Conservation (phyloP, 1,140 invertebrate species). For the Eulimnadia texana region DNA sequence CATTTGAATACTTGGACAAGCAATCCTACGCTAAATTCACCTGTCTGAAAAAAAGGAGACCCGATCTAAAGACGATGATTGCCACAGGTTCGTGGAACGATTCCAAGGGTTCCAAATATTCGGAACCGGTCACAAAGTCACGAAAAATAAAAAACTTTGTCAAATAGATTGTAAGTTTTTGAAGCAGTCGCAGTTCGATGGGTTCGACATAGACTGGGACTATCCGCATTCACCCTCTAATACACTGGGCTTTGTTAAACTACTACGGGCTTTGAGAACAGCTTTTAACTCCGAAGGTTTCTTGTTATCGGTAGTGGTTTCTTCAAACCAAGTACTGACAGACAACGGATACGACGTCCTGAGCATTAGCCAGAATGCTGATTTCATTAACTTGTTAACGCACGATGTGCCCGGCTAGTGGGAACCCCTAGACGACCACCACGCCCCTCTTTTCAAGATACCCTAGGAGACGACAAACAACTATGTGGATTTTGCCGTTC, state of each 20-base stretch:
- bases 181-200: constrained; percentile 28
- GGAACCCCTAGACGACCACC: constrained; percentile 27
- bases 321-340: constrained; percentile 20
- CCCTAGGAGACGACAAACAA: constrained; percentile 11
- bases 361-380: constrained; percentile 18
- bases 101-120: constrained; percentile 39
- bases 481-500: constrained; percentile 27
- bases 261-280: constrained; percentile 21
- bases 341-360: constrained; percentile 24
- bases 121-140: constrained; percentile 27
- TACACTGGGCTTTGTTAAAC: constrained; percentile 24
- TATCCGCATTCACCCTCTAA: constrained; percentile 26
- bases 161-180: constrained; percentile 25
- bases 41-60: constrained; percentile 39
- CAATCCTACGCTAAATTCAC: constrained; percentile 30
- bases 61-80: constrained; percentile 45
- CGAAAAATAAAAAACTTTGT: constrained; percentile 24
- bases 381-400: constrained; percentile 22
- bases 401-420: constrained; percentile 35
- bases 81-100: constrained; percentile 63
- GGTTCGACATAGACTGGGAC: constrained; percentile 33
- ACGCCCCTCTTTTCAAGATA: constrained; percentile 22
- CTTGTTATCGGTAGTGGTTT: constrained; percentile 23
- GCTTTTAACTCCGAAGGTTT: constrained; percentile 20
- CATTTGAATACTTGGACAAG: constrained; percentile 9